phyloP scores from a whole-genome alignment of 2,113 vertebrate species.

The Rhizomys pruinosus region DNA sequence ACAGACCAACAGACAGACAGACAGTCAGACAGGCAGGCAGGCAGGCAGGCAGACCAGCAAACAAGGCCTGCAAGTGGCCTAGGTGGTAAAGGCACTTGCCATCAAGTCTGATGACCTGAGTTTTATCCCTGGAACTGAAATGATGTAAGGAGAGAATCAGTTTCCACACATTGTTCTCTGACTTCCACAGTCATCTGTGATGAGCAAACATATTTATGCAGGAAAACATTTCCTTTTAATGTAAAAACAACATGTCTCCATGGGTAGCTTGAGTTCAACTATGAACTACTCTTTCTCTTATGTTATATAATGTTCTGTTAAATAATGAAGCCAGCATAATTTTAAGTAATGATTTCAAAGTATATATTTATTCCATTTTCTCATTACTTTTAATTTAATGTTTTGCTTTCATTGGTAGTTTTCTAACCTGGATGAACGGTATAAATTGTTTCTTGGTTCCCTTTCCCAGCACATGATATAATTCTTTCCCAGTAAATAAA shows the following conservation, averaged over 20 bases:
- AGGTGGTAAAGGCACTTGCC: neutral
- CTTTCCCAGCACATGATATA: conserved; percentile 58
- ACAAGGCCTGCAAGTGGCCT: neutral
- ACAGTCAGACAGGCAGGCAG: too few species aligned
- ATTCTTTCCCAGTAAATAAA: conserved; percentile 55
- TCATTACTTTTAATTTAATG: conserved; percentile 63
- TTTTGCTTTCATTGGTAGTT: conserved; percentile 38
- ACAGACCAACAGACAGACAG: neutral
- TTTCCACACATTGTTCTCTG: neutral
- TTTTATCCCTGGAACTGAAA: neutral
- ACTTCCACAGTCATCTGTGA: neutral
- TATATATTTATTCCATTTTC: conserved; percentile 29
- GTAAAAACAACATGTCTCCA: conserved; percentile 13
- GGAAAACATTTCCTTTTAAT: too few species aligned
- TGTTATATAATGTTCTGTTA: neutral
- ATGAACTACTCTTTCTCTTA: conserved; percentile 53
- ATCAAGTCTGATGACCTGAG: neutral
- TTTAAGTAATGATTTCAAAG: conserved; percentile 46
- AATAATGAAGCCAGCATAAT: conserved; percentile 41
- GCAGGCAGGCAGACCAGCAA: too few species aligned
- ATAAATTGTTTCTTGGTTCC: conserved; percentile 72
- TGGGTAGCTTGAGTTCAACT: neutral
- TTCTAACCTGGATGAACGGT: neutral
- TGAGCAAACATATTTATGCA: neutral
- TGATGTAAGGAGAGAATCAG: neutral